Evolutionary conservation across 2,888 invertebrate species (phyloP).

Genomic region (Teinopalpus imperialis): DNA sequence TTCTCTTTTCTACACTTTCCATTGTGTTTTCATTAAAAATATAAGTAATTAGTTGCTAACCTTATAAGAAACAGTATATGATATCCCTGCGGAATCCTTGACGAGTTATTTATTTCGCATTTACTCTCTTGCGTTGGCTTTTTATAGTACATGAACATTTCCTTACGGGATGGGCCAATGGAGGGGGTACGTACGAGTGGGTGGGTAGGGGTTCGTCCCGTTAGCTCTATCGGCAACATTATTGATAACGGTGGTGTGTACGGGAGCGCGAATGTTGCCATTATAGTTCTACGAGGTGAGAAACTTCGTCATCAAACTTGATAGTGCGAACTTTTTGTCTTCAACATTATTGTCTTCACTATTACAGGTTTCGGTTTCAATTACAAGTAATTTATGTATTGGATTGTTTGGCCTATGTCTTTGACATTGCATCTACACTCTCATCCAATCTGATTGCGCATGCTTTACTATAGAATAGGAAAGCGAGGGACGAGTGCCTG

Average conservation of each 20-base stretch:
- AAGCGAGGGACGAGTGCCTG: too few species aligned
- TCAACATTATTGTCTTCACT: conserved; percentile 5
- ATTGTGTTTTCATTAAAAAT: too few species aligned
- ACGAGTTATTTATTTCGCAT: neutral
- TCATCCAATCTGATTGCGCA: too few species aligned
- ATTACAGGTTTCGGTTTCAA: too few species aligned
- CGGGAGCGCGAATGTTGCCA: conserved; percentile 7
- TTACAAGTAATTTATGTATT: too few species aligned
- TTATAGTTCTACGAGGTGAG: conserved; percentile 12
- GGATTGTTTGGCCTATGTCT: too few species aligned
- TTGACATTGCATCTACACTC: too few species aligned
- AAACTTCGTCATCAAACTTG: conserved; percentile 12
- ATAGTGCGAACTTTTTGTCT: conserved; percentile 3
- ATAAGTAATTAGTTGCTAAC: too few species aligned
- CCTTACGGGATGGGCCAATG: conserved; percentile 9
- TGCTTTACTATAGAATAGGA: too few species aligned
- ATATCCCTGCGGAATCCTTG: conserved; percentile 6
- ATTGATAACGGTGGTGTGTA: conserved; percentile 21
- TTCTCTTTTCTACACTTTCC: too few species aligned
- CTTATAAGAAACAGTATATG: too few species aligned
- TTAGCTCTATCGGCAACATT: conserved; percentile 14
- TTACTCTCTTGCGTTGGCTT: conserved; percentile 1
- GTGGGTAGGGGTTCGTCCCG: neutral
- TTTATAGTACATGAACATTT: conserved; percentile 10
- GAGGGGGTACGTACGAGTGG: neutral